These are phyloP conservation scores for Sarcophaga caerulescens DNA, from an alignment of 2,888 invertebrate species.

Conservation along the genomic window DNA sequence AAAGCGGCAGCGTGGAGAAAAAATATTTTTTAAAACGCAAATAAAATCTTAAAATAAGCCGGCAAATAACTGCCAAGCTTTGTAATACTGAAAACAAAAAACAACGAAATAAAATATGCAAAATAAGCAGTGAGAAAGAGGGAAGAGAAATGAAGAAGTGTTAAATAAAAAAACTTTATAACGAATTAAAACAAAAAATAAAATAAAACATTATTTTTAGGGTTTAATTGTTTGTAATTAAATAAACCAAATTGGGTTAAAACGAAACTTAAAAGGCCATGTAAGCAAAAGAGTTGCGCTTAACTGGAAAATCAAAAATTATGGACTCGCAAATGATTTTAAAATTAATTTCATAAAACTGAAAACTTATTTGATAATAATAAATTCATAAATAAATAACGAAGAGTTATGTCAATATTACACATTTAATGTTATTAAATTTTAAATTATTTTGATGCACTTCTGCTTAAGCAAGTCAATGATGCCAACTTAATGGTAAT, in stretches of 20 bases:
- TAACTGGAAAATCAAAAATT: not conserved
- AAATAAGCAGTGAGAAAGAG: not conserved
- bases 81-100: conserved; percentile 7
- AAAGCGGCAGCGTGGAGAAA: no score
- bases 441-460: no score
- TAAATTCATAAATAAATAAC: no score
- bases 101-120: not conserved
- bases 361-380: no score
- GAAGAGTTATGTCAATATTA: no score
- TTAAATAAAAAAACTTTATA: not conserved
- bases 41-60: conserved; percentile 15
- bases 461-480: no score
- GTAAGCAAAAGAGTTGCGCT: not conserved
- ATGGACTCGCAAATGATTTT: no score
- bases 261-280: not conserved
- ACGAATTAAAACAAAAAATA: not conserved
- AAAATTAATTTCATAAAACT: no score
- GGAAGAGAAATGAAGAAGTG: not conserved
- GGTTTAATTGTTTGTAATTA: not conserved
- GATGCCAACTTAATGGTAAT: no score
- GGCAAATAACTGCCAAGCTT: not conserved
- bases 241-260: not conserved
- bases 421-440: no score
- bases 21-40: conserved; percentile 19
- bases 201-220: not conserved